Evolutionary conservation across 2,113 vertebrate genomes (phyloP).

Genomic region (Vombatus ursinus): DNA sequence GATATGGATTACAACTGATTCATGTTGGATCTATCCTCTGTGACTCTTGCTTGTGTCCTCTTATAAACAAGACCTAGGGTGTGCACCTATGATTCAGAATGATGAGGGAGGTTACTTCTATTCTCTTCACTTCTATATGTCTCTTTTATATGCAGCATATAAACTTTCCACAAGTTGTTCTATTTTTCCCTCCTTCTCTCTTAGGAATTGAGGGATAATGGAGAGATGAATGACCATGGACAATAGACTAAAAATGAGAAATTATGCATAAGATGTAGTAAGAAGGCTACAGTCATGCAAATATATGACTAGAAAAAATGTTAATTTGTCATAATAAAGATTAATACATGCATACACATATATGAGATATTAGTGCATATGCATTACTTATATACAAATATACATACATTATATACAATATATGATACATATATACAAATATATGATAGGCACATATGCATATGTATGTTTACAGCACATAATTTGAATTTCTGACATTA

Average conservation of each 20-base stretch:
- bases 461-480: neutral
- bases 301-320: no score
- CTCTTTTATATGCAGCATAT: neutral
- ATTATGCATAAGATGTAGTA: no score
- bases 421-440: neutral
- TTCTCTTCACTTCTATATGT: neutral
- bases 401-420: no score
- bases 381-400: no score
- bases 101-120: neutral
- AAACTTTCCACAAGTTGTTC: neutral
- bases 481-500: neutral
- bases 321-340: neutral
- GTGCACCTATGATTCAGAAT: neutral
- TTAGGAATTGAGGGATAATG: neutral
- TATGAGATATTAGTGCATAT: no score
- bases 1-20: neutral
- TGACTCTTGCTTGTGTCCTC: neutral
- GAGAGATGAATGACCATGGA: no score
- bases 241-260: no score
- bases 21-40: neutral
- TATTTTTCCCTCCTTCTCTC: neutral
- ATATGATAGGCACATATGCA: neutral
- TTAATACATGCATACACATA: neutral
- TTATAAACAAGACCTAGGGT: neutral
- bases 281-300: no score